These are phyloP conservation scores for Limnephilus rhombicus DNA, from an alignment of 2,888 invertebrate genomes.

Conservation along the genomic window DNA sequence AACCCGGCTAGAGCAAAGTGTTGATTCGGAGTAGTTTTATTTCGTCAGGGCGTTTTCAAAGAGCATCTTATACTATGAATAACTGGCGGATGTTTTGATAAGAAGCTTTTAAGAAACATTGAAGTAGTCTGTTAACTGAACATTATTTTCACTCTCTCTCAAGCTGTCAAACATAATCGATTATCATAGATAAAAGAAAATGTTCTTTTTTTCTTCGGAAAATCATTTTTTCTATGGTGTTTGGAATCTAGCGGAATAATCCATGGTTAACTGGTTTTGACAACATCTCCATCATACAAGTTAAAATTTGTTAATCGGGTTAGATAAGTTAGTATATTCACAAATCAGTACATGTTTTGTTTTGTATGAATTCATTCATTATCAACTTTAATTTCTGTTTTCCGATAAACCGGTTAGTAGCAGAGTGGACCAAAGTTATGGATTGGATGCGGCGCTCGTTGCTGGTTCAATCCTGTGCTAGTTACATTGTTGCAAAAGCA, in stretches of 20 bases:
- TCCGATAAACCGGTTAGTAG: neutral
- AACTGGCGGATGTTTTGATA: neutral
- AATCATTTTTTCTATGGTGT: neutral
- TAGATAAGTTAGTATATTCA: neutral
- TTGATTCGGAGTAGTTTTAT: no score
- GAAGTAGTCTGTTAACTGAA: neutral
- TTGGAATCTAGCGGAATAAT: neutral
- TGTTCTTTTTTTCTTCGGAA: neutral
- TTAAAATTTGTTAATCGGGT: neutral
- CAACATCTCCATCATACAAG: neutral
- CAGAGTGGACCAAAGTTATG: no score
- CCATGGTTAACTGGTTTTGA: neutral
- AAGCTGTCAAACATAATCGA: neutral
- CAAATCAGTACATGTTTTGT: neutral
- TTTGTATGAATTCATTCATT: neutral
- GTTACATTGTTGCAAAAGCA: no score
- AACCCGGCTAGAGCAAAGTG: no score
- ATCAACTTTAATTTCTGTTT: neutral
- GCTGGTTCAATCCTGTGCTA: no score
- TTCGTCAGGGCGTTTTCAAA: no score
- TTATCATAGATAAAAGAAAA: neutral
- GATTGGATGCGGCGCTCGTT: no score
- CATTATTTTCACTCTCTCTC: neutral
- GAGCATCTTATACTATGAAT: neutral
- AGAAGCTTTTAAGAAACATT: neutral